phyloP scores from a whole-genome alignment of 1,140 invertebrate species.

The Ceratina australensis region DNA sequence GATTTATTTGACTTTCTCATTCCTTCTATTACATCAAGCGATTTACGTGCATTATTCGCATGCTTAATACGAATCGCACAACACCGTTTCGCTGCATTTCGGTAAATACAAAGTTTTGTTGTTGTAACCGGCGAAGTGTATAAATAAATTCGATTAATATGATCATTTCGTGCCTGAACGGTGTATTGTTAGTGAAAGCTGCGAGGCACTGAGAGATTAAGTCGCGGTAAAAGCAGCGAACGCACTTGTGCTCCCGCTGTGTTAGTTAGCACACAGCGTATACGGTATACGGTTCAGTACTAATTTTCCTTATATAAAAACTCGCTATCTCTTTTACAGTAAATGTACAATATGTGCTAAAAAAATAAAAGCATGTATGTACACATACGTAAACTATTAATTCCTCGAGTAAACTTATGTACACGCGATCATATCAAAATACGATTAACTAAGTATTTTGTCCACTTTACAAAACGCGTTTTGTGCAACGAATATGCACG shows the following conservation, averaged over 20 bases:
- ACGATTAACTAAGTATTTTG: slow-evolving; percentile 12
- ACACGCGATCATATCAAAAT: slow-evolving; percentile 40
- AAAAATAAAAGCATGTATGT: slow-evolving; percentile 37
- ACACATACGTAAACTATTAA: slow-evolving; percentile 29
- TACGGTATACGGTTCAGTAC: background rate
- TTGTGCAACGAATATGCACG: slow-evolving; percentile 14
- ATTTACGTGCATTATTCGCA: background rate
- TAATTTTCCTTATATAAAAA: slow-evolving; percentile 15
- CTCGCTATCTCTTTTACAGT: background rate
- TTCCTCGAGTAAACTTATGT: slow-evolving; percentile 28
- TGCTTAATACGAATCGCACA: slow-evolving; percentile 8
- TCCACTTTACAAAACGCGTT: slow-evolving; percentile 12
- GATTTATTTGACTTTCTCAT: slow-evolving; percentile 13
- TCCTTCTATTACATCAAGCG: background rate
- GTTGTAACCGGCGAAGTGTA: slow-evolving; percentile 5
- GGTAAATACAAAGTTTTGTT: background rate
- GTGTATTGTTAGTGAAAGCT: background rate
- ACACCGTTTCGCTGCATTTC: background rate
- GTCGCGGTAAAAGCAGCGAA: slow-evolving; percentile 1
- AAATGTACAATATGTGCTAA: slow-evolving; percentile 24
- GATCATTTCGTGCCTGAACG: background rate
- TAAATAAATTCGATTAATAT: slow-evolving; percentile 19
- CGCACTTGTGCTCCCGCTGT: background rate
- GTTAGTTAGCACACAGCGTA: slow-evolving; percentile 1
- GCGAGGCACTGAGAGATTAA: background rate